Evolutionary conservation across 2,113 vertebrate species (phyloP).

Genomic region (Promerops cafer): DNA sequence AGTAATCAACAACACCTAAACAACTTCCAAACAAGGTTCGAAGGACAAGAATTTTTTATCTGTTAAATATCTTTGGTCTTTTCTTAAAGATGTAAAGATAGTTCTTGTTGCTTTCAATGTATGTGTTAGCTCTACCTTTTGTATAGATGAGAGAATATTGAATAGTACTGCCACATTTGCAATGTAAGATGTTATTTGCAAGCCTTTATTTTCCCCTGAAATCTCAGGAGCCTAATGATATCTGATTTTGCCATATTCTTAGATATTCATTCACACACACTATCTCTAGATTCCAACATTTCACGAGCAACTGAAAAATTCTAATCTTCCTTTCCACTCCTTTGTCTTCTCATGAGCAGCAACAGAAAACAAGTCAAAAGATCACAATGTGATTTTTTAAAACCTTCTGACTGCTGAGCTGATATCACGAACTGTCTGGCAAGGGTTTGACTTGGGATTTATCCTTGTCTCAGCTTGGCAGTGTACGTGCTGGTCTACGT

Average conservation of each 20-base stretch:
- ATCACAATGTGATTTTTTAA: neutral
- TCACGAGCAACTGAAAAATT: neutral
- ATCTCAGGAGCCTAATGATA: neutral
- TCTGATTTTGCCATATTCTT: neutral
- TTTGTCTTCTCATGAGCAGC: neutral
- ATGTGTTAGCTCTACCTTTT: neutral
- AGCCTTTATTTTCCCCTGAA: neutral
- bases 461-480: neutral
- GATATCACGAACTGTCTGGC: neutral
- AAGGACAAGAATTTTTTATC: neutral
- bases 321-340: neutral
- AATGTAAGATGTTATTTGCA: neutral
- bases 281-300: neutral
- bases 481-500: neutral
- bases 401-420: neutral
- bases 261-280: neutral
- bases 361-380: neutral
- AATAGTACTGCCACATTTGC: neutral
- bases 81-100: neutral
- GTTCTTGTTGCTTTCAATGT: neutral
- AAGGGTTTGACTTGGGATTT: neutral
- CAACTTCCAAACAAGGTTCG: neutral
- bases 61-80: neutral
- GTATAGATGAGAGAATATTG: neutral
- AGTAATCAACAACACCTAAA: neutral